phyloP scores from a whole-genome alignment of 2,888 invertebrate species.

The Caenorhabditis doughertyi region DNA sequence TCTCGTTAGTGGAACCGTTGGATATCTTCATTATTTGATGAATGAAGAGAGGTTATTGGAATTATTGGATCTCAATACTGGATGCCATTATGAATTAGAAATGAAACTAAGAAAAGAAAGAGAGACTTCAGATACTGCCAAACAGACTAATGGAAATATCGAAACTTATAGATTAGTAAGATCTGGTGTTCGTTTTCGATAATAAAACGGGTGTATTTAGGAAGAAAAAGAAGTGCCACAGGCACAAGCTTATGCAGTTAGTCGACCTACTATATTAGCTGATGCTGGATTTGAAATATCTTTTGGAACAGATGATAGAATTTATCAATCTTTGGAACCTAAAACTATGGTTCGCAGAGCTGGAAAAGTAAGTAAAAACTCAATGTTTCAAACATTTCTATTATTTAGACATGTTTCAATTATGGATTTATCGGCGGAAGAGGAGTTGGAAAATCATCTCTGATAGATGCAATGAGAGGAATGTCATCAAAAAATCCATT shows the following conservation, averaged over 20 bases:
- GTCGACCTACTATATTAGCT: conserved; percentile 70
- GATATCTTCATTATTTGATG: conserved; percentile 72
- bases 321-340: conserved; percentile 71
- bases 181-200: too few species aligned
- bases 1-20: conserved; percentile 70
- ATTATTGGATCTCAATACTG: conserved; percentile 63
- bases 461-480: conserved; percentile 75
- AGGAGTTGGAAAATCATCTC: conserved; percentile 70
- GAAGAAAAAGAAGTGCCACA: conserved; percentile 28
- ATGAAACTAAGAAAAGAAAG: conserved; percentile 59
- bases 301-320: conserved; percentile 72
- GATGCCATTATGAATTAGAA: conserved; percentile 72
- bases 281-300: conserved; percentile 76
- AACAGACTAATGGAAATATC: conserved; percentile 23
- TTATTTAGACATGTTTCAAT: conserved; percentile 64
- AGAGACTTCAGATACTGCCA: conserved; percentile 1
- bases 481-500: conserved; percentile 72
- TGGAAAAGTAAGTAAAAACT: conserved; percentile 59
- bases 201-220: too few species aligned
- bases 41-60: conserved; percentile 70
- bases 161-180: conserved; percentile 48
- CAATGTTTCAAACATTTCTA: background rate
- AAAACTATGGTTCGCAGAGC: conserved; percentile 68
- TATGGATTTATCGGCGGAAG: conserved; percentile 73
- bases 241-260: conserved; percentile 45